Conservation (phyloP, 92 coral and sea anemone species). For the Phenganax subtilis region DNA sequence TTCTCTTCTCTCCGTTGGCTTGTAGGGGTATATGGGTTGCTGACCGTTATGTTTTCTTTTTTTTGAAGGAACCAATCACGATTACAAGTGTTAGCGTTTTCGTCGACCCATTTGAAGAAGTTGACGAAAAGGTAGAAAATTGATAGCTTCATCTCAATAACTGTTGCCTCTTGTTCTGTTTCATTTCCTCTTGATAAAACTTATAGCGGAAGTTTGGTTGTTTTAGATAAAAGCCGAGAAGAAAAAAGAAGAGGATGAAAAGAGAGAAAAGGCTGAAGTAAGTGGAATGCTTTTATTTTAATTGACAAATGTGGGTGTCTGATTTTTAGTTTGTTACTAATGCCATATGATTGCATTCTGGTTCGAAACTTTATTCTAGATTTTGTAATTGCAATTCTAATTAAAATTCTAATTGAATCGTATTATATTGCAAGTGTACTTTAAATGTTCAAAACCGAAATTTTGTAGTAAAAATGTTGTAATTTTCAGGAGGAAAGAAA, state of each 20-base stretch:
- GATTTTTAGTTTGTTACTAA: no score
- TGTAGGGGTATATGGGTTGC: neutral
- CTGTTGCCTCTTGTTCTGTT: neutral
- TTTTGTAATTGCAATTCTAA: no score
- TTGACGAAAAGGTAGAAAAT: constrained; percentile 71
- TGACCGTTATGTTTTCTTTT: neutral
- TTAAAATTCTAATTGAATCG: no score
- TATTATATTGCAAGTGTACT: neutral
- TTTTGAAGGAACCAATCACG: constrained; percentile 72
- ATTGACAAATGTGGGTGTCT: no score
- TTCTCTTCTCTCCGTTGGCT: no score
- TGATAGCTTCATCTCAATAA: no score
- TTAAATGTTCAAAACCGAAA: neutral
- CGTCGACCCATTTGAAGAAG: constrained; percentile 89
- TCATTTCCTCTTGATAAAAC: neutral
- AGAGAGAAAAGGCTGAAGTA: constrained; percentile 55
- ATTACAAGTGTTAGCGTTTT: constrained; percentile 66
- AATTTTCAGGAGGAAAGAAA: constrained; percentile 68
- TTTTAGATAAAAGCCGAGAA: constrained; percentile 72
- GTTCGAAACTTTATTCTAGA: neutral
- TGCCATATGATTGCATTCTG: neutral
- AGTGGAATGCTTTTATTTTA: neutral
- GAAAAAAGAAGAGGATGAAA: constrained; percentile 74
- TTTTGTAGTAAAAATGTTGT: neutral
- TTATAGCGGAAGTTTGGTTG: neutral